Evolutionary conservation across 2,888 invertebrate species (phyloP), one percentile per base, ranked within the genome.

Genomic region (Stramonita haemastoma): DNA sequence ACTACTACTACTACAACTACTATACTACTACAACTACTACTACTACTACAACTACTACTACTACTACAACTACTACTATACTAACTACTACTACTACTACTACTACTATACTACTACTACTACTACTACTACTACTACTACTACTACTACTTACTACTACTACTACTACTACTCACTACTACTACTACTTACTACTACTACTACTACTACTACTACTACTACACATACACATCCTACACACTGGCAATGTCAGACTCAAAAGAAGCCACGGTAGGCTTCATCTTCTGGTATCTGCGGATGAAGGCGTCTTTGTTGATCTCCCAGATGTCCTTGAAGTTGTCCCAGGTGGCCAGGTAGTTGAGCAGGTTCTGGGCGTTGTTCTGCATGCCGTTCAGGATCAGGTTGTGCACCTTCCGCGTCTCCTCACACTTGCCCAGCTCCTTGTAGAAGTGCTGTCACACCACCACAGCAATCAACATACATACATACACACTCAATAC

Each of bases 221-320:
- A n/a, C n/a, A n/a, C n/a, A n/a, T n/a, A 46, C 46, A 46, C 46
- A 46, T 8, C 2, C 46, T 5, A n/a, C n/a, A 36, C 70, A 96
- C 96, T 95, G 85, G 95, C 97, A 92, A 98, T 98, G 92, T 98
- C 97, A 0, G 97, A 96, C 94, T 98, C 98, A 96, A 98, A 98
- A 5, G 97, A 97, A 0, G 97, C 96, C 0, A 98, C 98, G 17
- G 97, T 97, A 79, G 98, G 98, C 87, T 97, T 97, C 93, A 97
- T 97, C 36, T 96, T 96, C 92, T 96, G 95, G 93, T 96, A 96
- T 90, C 97, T 96, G 56, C 96, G 94, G 93, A 98, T 97, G 95
- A 98, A 98, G 34, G 97, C 96, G 2, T 97, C 97, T 95, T 98
- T 98, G 92, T 98, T 97, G 26, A 97, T 97, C 95, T 98, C 97